Base-by-base conservation (phyloP, 2,113 vertebrate genomes). In the Agapornis roseicollis region DNA sequence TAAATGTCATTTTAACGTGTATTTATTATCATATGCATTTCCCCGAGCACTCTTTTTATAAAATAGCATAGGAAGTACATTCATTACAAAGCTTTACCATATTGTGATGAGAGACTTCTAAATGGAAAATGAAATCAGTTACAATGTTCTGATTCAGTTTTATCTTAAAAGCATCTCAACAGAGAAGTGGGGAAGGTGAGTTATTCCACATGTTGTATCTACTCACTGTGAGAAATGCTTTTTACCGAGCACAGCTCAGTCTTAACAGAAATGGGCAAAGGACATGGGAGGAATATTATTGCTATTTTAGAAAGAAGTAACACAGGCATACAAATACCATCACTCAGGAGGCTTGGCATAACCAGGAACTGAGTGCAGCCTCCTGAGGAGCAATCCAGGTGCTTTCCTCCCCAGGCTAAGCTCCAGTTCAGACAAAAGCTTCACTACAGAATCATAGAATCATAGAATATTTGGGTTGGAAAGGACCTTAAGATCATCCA, bases 131-230 rank as follows among this genome's bases (percentile, higher is more conserved):
- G 22, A 91, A 61, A 58, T 79, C 77, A 12, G 64, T 80, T 72
- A 65, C 1, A 5, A 63, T 58, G 7, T 20, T 90, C 76, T 82
- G 80, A 76, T 79, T 68, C 61, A 55, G 42, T 65, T 77, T 79
- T 91, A 84, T 85, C 91, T 94, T 92, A 85, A 94, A 92, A 94
- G 66, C 84, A 89, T 85, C 90, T 93, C 83, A 74, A 14, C 72
- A 76, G 68, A 85, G 72, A 85, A 86, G 56, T 52, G 65, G 53
- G 41, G 63, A 89, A 91, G 61, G 89, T 37, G 60, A 89, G 84
- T 94, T 86, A 84, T 35, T 85, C 68, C 64, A 81, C 69, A 47
- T 71, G 80, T 50, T 78, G 9, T 60, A 52, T 44, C 69, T 76
- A 18, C 71, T 44, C 41, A 8, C 82, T 76, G 71, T 41, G 47